Base-by-base conservation (phyloP, 2,113 vertebrate species). In the Microcebus jonahi region DNA sequence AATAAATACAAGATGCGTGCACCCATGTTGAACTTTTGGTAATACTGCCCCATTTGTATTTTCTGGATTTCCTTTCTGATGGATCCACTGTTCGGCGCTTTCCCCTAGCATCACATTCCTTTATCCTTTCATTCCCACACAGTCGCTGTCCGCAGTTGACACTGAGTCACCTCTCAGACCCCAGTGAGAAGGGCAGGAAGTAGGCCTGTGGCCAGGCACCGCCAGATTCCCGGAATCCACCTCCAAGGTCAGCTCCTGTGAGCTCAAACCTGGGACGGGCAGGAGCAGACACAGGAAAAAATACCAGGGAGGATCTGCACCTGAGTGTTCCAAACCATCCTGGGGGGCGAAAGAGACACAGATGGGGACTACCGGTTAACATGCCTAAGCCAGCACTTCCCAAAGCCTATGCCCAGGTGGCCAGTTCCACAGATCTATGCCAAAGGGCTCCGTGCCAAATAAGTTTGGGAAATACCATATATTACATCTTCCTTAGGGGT, bases 51-150 rank as follows among this genome's bases (percentile, higher is more conserved):
- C 45, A 71, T 61, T 68, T 86, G 34, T 53, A n/a, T 91, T 88
- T 96, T 88, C 92, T 82, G 23, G 76, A 59, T 96, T 94, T 96
- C 71, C 86, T 91, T 88, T 71, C 63, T 50, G 50, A 25, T 34
- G 57, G 61, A 21, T 50, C 45, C 5, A 1, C 20, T 61, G 68
- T 73, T 91, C n/a, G 36, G 91, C 80, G 25, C 8, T 82, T 86
- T 88, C 75, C 65, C 73, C 21, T 68, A 83, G 31, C 76, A 31
- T 57, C 57, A 75, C 53, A 39, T 61, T 67, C 17, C 31, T 81
- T 68, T 50, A 63, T 65, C 59, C 88, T 63, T 93, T 91, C 48
- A 71, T 61, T 57, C 29, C 53, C n/a, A 65, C 63, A 61, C 6
- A 88, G 12, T 76, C 50, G 23, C 63, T 55, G 67, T 21, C 55